phyloP scores from a whole-genome alignment of 2,888 invertebrate species.

The Gymnocheta viridis region DNA sequence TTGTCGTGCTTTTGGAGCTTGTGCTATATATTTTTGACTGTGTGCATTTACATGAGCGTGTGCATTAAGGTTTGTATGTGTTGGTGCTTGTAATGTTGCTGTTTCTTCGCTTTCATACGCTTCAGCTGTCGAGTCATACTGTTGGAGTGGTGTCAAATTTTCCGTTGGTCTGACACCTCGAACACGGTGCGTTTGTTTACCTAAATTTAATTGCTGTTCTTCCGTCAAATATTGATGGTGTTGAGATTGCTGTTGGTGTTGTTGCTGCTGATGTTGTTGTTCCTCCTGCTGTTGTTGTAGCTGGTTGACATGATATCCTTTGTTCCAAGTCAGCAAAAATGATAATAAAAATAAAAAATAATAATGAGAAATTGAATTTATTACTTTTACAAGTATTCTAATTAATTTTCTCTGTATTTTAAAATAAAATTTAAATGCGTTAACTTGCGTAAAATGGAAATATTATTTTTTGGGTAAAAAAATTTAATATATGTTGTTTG shows the following conservation, averaged over 20 bases:
- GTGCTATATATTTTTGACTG: conserved; percentile 39
- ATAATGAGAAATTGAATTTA: conserved; percentile 30
- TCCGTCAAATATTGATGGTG: conserved; percentile 63
- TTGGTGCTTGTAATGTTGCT: conserved; percentile 30
- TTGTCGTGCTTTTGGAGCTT: conserved; percentile 40
- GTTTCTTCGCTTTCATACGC: conserved; percentile 46
- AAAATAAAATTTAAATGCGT: not conserved
- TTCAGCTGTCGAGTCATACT: conserved; percentile 34
- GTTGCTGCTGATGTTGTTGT: conserved; percentile 69
- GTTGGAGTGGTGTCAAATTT: conserved; percentile 60
- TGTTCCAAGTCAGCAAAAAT: conserved; percentile 13
- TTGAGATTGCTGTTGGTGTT: conserved; percentile 69
- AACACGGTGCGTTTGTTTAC: conserved; percentile 57
- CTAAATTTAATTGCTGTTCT: conserved; percentile 67
- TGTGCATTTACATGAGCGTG: conserved; percentile 49
- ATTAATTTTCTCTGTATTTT: not conserved
- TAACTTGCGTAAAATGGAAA: not conserved
- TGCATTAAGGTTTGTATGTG: conserved; percentile 42
- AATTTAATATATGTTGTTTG: too few species aligned
- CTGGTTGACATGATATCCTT: conserved; percentile 54
- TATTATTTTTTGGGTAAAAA: too few species aligned
- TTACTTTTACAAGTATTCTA: conserved; percentile 38
- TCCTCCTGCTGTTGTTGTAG: conserved; percentile 71
- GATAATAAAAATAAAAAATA: not conserved
- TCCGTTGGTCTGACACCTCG: conserved; percentile 63